These are phyloP conservation scores for Pseudorhombus dupliciocellatus DNA, from an alignment of 2,113 vertebrate genomes.

Conservation along the genomic window DNA sequence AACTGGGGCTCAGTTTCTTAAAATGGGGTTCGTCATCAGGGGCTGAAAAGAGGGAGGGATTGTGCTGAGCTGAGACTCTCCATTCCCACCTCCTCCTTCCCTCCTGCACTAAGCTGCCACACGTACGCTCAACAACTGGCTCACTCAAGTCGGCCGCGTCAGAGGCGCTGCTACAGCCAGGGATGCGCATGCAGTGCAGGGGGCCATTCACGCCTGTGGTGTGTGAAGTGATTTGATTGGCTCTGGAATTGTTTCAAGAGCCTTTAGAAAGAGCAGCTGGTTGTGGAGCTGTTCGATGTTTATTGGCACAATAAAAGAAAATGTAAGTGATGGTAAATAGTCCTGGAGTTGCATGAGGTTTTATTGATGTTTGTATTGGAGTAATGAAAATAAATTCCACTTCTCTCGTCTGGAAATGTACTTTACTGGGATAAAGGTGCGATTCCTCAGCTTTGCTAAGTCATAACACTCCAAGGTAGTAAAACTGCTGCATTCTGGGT, in stretches of 20 bases:
- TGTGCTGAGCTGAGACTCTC: slow-evolving; percentile 93
- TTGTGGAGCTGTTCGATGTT: not conserved
- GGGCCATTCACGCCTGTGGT: slow-evolving; percentile 30
- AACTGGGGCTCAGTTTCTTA: slow-evolving; percentile 97
- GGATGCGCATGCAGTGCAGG: slow-evolving; percentile 57
- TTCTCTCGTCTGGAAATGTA: not conserved
- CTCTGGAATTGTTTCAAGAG: not conserved
- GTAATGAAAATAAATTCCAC: slow-evolving; percentile 22
- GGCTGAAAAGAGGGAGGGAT: slow-evolving; percentile 99
- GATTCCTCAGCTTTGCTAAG: not conserved
- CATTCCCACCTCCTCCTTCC: slow-evolving; percentile 67
- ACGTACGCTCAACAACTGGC: slow-evolving; percentile 45
- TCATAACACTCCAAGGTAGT: not conserved
- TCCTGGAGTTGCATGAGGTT: slow-evolving; percentile 27
- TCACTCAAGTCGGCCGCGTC: not conserved
- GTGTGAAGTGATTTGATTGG: slow-evolving; percentile 25
- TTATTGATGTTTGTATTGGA: slow-evolving; percentile 20
- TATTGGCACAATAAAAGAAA: not conserved
- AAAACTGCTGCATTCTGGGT: slow-evolving; percentile 2
- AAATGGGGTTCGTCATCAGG: slow-evolving; percentile 98
- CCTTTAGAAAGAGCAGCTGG: slow-evolving; percentile 13
- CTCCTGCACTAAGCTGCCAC: slow-evolving; percentile 48
- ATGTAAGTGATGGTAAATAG: slow-evolving; percentile 20
- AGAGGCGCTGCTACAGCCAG: slow-evolving; percentile 27
- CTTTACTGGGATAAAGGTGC: slow-evolving; percentile 4